These are phyloP conservation scores for Myotis findleyi DNA, from an alignment of 2,797 vertebrate genomes.

Conservation along the genomic window DNA sequence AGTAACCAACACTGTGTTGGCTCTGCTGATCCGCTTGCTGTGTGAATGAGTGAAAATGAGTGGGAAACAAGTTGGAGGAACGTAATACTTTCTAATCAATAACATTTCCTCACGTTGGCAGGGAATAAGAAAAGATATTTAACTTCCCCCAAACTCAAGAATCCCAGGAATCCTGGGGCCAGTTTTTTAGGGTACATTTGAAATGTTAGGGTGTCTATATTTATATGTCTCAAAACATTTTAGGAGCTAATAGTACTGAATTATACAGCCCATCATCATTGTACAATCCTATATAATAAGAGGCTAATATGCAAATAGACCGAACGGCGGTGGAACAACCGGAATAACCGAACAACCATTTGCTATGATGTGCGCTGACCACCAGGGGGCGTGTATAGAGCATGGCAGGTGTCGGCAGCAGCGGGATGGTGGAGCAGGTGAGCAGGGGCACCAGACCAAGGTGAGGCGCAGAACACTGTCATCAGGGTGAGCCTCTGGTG, in stretches of 20 bases:
- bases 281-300: background rate
- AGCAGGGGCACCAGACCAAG: no score
- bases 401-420: no score
- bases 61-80: background rate
- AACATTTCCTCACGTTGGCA: background rate
- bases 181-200: background rate
- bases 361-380: no score
- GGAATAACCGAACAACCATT: no score
- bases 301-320: no score
- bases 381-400: no score
- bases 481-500: no score
- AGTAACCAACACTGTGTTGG: background rate
- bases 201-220: background rate
- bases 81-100: background rate
- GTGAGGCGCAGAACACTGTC: no score
- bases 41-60: background rate
- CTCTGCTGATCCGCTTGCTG: background rate
- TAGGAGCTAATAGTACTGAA: background rate
- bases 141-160: background rate
- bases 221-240: conserved; percentile 43
- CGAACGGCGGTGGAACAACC: fast-evolving
- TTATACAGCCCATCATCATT: background rate
- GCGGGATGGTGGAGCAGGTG: no score
- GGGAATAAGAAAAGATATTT: background rate
- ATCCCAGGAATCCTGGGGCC: background rate